These are phyloP conservation scores for Amphipyra berbera DNA, from an alignment of 2,888 invertebrate genomes.

Conservation along the genomic window DNA sequence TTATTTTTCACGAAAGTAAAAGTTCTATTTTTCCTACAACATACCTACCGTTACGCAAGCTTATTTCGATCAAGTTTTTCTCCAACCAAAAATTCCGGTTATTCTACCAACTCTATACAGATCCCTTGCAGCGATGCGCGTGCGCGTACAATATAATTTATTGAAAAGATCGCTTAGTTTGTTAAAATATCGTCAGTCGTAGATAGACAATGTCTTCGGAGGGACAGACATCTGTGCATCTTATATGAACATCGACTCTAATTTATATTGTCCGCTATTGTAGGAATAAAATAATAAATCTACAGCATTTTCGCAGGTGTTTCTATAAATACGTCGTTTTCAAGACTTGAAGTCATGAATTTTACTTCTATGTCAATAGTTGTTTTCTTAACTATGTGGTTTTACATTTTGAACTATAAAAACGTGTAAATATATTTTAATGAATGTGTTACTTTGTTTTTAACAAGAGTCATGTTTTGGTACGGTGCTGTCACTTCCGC, in stretches of 20 bases:
- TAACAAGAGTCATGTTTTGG: slow-evolving; percentile 28
- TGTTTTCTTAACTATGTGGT: slow-evolving; percentile 44
- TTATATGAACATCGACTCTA: slow-evolving; percentile 64
- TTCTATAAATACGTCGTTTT: slow-evolving; percentile 52
- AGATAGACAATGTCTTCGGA: slow-evolving; percentile 69
- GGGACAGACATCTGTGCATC: slow-evolving; percentile 66
- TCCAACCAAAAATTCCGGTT: no score
- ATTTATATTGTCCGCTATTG: slow-evolving; percentile 61
- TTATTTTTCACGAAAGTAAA: no score
- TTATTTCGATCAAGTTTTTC: no score
- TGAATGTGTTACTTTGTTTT: slow-evolving; percentile 53
- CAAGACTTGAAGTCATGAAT: slow-evolving; percentile 44
- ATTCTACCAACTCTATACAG: slow-evolving; percentile 42
- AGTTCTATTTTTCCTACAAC: no score
- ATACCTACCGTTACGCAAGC: no score
- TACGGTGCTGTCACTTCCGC: slow-evolving; percentile 51
- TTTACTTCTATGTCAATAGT: slow-evolving; percentile 53
- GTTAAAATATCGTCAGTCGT: slow-evolving; percentile 75
- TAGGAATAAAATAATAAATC: slow-evolving; percentile 53
- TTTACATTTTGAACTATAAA: slow-evolving; percentile 51
- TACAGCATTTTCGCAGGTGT: slow-evolving; percentile 54
- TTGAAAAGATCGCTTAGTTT: slow-evolving; percentile 75
- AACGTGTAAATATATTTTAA: slow-evolving; percentile 57
- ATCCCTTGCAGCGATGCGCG: slow-evolving; percentile 50
- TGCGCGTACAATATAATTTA: slow-evolving; percentile 72